A percentile compares a stretch with the other conserved stretches of the same genome.
phyloP scores from a whole-genome alignment of 2,113 vertebrate species.

The Carassius carassius region DNA sequence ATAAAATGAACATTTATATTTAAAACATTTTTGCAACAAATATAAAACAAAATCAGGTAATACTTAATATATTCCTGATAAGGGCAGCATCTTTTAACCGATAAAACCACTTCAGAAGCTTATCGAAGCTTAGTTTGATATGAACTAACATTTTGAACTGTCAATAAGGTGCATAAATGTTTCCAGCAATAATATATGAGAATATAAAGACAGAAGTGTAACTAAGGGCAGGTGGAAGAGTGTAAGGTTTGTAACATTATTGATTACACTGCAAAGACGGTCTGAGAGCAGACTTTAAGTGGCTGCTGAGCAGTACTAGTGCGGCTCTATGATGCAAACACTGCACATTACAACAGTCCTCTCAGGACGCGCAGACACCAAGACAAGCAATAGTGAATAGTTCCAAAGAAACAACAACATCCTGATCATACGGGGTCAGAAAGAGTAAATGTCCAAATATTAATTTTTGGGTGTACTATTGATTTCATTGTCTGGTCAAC shows the following conservation, averaged over 20 bases:
- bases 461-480: neutral
- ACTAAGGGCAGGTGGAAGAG: neutral
- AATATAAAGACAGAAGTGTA: neutral
- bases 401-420: no score
- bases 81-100: neutral
- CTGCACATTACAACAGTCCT: neutral
- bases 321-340: neutral
- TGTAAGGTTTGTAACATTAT: neutral
- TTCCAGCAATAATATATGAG: neutral
- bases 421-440: neutral
- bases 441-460: neutral
- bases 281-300: neutral
- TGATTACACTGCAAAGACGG: neutral
- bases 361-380: neutral
- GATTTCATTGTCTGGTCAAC: no score
- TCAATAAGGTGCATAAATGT: conserved; percentile 9
- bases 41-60: conserved; percentile 10
- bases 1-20: neutral
- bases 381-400: neutral
- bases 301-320: neutral
- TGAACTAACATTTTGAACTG: neutral
- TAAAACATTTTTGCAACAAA: neutral
- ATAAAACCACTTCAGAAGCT: neutral
- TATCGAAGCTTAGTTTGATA: neutral
- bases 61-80: neutral